These are phyloP conservation scores for Heliconius congener DNA, from an alignment of 1,140 invertebrate genomes.

Conservation along the genomic window DNA sequence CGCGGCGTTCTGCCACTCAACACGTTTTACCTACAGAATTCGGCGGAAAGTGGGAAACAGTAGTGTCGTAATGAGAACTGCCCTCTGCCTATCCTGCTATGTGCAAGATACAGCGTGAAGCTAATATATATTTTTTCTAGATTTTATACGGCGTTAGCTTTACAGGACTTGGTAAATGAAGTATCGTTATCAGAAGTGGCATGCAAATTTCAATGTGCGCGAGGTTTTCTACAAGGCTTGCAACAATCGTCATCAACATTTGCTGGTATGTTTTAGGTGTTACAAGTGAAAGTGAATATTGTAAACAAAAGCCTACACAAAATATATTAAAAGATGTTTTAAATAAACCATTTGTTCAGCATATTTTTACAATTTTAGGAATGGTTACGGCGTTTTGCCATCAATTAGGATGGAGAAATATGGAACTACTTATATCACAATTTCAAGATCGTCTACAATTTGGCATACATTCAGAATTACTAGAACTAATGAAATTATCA, in stretches of 20 bases:
- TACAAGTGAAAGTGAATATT: neutral
- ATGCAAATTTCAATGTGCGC: constrained; percentile 91
- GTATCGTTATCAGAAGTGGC: constrained; percentile 90
- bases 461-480: constrained; percentile 95
- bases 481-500: constrained; percentile 94
- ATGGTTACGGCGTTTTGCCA: constrained; percentile 96
- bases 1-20: too few relatives aligned
- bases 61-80: too few relatives aligned
- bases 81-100: too few relatives aligned
- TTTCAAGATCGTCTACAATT: constrained; percentile 97
- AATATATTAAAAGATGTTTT: neutral
- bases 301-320: neutral
- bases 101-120: too few relatives aligned
- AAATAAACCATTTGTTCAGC: neutral
- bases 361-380: constrained; percentile 80
- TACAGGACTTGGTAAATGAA: constrained; percentile 97
- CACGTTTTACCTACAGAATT: too few relatives aligned
- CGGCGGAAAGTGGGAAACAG: too few relatives aligned
- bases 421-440: constrained; percentile 94
- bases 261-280: constrained; percentile 86
- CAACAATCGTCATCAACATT: constrained; percentile 98
- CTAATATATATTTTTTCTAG: constrained; percentile 68
- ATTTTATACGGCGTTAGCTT: constrained; percentile 95
- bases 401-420: constrained; percentile 95
- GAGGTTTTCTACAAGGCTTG: constrained; percentile 94